Percentiles rank a stretch among this genome's conserved stretches.
phyloP scores from a whole-genome alignment of 2,113 vertebrate genomes.

The Melanerpes aurifrons region DNA sequence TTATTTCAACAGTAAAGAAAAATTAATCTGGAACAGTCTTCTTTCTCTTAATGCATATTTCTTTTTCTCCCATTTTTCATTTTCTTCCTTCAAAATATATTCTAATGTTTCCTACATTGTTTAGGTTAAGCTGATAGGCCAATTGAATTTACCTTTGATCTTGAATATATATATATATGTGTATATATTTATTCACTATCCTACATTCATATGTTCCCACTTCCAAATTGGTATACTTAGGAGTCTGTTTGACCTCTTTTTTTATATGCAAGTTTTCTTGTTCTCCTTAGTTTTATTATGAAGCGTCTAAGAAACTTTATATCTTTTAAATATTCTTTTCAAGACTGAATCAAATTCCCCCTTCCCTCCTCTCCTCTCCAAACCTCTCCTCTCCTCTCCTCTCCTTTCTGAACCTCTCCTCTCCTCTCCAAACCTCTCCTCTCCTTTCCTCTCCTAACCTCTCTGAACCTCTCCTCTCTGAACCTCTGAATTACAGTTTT shows the following conservation, averaged over 20 bases:
- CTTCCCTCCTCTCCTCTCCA: neutral
- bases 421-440: accelerated
- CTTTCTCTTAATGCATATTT: neutral
- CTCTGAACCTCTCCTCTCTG: too few relatives aligned
- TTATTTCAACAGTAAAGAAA: neutral
- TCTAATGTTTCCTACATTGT: neutral
- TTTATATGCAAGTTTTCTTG: neutral
- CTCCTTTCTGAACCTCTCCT: too few relatives aligned
- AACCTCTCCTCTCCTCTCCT: too few relatives aligned
- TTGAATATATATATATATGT: neutral
- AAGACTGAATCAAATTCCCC: too few relatives aligned
- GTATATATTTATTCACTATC: neutral
- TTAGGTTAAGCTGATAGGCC: neutral
- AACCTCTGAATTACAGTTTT: neutral
- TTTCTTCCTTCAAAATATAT: neutral
- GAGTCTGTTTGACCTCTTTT: neutral
- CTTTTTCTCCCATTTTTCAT: neutral
- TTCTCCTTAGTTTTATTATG: neutral
- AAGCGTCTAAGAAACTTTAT: neutral
- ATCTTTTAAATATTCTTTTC: neutral
- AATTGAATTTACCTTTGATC: neutral
- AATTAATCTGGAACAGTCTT: neutral
- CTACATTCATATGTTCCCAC: neutral
- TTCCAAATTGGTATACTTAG: neutral
- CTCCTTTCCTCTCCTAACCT: neutral